phyloP scores from a whole-genome alignment of 2,888 invertebrate genomes.

The Schizotus pectinicornis region DNA sequence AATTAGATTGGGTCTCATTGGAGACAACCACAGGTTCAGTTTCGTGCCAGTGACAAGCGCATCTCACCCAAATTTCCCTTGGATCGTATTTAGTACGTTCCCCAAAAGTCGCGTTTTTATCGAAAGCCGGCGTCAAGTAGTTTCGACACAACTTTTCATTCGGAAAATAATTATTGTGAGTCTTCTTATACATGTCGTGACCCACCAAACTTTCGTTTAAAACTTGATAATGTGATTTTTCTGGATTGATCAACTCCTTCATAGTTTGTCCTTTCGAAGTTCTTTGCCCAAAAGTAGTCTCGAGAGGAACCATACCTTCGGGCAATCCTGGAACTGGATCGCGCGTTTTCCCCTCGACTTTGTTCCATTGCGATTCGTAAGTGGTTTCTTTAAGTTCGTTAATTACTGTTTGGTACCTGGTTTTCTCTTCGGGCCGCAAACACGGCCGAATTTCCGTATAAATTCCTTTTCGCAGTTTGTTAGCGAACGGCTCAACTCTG shows the following conservation, averaged over 20 bases:
- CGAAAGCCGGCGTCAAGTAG: constrained; percentile 56
- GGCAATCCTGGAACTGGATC: constrained; percentile 59
- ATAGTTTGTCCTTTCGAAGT: constrained; percentile 37
- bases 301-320: constrained; percentile 53
- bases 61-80: constrained; percentile 60
- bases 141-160: constrained; percentile 55
- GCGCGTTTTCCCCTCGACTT: constrained; percentile 56
- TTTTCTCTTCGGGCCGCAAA: constrained; percentile 52
- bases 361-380: constrained; percentile 60
- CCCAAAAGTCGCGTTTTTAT: constrained; percentile 60
- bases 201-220: constrained; percentile 53
- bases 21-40: constrained; percentile 51
- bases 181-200: constrained; percentile 59
- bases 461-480: constrained; percentile 13
- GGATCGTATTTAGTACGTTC: constrained; percentile 58
- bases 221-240: constrained; percentile 52
- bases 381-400: constrained; percentile 59
- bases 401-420: constrained; percentile 59
- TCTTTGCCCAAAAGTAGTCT: constrained; percentile 55
- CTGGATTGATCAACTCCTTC: constrained; percentile 57
- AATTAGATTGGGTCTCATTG: constrained; percentile 59
- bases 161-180: constrained; percentile 60
- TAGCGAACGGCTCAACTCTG: constrained; percentile 10
- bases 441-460: constrained; percentile 36
- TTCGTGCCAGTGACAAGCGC: constrained; percentile 55